These are phyloP conservation scores for Crossocerus cetratus DNA, from an alignment of 2,888 invertebrate genomes.

Conservation along the genomic window DNA sequence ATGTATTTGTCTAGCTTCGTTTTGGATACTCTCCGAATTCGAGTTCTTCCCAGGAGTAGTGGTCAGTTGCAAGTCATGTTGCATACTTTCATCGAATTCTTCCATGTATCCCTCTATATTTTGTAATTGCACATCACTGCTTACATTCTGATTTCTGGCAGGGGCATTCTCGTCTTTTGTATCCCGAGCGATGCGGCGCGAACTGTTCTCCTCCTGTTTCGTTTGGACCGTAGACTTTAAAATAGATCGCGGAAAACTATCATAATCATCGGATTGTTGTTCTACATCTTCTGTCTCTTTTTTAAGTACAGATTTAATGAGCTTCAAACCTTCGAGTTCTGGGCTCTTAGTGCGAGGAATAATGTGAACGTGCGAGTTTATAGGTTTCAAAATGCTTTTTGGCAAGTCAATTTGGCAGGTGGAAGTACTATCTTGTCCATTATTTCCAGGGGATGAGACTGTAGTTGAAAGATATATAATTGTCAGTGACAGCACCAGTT, in stretches of 20 bases:
- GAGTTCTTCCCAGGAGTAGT: conserved; percentile 13
- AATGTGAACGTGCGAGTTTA: conserved; percentile 27
- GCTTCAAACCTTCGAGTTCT: conserved; percentile 50
- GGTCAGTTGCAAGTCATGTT: conserved; percentile 27
- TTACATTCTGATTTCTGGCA: conserved; percentile 13
- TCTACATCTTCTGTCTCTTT: conserved; percentile 56
- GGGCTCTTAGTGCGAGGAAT: conserved; percentile 40
- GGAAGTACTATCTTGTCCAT: conserved; percentile 1
- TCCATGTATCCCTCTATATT: too few relatives aligned
- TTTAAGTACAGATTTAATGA: conserved; percentile 62
- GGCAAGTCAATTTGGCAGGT: conserved; percentile 40
- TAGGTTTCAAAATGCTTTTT: conserved; percentile 61
- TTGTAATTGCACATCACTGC: conserved; percentile 9
- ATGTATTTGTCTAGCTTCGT: conserved; percentile 36
- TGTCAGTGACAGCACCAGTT: neutral
- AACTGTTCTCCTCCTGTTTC: conserved; percentile 40
- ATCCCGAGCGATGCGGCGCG: conserved; percentile 7
- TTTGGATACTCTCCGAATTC: conserved; percentile 28
- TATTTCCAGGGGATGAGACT: conserved; percentile 16
- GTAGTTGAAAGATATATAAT: conserved; percentile 25
- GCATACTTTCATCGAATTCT: conserved; percentile 14
- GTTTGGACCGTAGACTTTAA: conserved; percentile 39
- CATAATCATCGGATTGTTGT: conserved; percentile 39
- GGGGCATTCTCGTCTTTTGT: conserved; percentile 1
- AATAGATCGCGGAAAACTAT: conserved; percentile 45